These are phyloP conservation scores for Diaprepes abbreviatus DNA, from an alignment of 2,888 invertebrate species.

Conservation along the genomic window DNA sequence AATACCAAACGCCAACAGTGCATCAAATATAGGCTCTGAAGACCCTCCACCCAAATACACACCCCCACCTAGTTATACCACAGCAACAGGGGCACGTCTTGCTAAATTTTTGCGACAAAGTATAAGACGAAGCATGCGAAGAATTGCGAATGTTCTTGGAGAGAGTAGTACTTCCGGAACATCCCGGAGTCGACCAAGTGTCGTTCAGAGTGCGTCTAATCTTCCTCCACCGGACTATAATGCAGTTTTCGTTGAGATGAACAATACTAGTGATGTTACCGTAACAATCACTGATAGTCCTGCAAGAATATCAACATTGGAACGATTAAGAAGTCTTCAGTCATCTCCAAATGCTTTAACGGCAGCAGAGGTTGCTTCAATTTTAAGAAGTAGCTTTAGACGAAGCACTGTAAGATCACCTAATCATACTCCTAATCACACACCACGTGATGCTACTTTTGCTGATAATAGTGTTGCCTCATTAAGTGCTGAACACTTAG, in stretches of 20 bases:
- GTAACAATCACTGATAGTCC: slow-evolving; percentile 52
- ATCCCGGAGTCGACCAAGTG: slow-evolving; percentile 36
- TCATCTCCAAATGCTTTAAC: slow-evolving; percentile 67
- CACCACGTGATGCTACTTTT: slow-evolving; percentile 54
- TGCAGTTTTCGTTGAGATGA: slow-evolving; percentile 75
- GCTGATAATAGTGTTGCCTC: slow-evolving; percentile 62
- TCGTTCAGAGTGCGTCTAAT: slow-evolving; percentile 53
- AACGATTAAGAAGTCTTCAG: slow-evolving; percentile 58
- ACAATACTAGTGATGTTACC: slow-evolving; percentile 64
- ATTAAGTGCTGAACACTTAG: slow-evolving; percentile 74
- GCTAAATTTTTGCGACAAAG: slow-evolving; percentile 83
- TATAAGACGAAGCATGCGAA: slow-evolving; percentile 82
- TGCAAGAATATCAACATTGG: slow-evolving; percentile 54
- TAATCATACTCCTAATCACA: slow-evolving; percentile 53
- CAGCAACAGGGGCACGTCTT: slow-evolving; percentile 88
- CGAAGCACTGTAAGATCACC: slow-evolving; percentile 64
- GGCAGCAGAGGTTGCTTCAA: slow-evolving; percentile 72
- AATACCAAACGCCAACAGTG: slow-evolving; percentile 53
- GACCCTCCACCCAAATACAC: slow-evolving; percentile 95
- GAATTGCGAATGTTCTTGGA: slow-evolving; percentile 72
- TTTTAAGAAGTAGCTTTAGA: slow-evolving; percentile 72
- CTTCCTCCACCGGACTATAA: slow-evolving; percentile 76
- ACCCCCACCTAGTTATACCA: slow-evolving; percentile 92
- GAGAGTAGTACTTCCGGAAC: slow-evolving; percentile 61
- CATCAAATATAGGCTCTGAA: slow-evolving; percentile 65